Evolutionary conservation across 2,113 vertebrate species (phyloP).

Genomic region (Piaya cayana): DNA sequence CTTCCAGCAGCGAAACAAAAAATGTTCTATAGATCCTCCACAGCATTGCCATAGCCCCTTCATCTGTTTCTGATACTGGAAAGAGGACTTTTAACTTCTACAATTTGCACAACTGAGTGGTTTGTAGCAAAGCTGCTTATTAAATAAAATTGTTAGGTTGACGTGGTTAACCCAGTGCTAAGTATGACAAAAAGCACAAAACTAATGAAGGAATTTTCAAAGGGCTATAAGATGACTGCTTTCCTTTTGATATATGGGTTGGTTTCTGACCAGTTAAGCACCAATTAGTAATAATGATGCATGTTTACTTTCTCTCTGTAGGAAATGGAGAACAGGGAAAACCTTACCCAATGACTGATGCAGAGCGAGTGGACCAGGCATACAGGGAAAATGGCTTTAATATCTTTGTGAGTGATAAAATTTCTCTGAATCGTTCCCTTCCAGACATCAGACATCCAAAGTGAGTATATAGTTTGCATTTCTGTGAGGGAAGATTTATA

Average conservation of each 20-base stretch:
- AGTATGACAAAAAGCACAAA: not conserved
- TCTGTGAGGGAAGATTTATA: not conserved
- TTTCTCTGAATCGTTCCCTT: slow-evolving; percentile 95
- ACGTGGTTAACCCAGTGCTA: not conserved
- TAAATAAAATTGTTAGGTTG: not conserved
- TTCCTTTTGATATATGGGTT: not conserved
- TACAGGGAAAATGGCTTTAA: slow-evolving; percentile 99
- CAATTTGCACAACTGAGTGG: not conserved
- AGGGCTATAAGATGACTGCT: not conserved
- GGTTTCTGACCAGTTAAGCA: not conserved
- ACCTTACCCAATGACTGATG: slow-evolving; percentile 87
- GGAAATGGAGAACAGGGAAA: slow-evolving; percentile 95
- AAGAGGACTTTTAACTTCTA: not conserved
- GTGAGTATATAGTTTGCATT: slow-evolving; percentile 77
- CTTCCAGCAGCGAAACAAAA: slow-evolving; percentile 8
- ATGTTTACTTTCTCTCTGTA: slow-evolving; percentile 62
- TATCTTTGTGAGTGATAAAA: slow-evolving; percentile 96
- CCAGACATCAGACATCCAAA: slow-evolving; percentile 94
- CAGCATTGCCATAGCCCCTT: not conserved
- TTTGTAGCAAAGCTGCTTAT: not conserved
- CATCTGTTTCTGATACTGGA: not conserved
- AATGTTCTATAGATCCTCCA: not conserved
- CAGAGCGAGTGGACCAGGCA: slow-evolving; percentile 90
- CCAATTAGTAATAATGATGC: slow-evolving; percentile 32
- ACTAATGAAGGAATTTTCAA: not conserved